A percentile compares a stretch with the other conserved stretches of the same genome.
Conservation (phyloP, 2,797 vertebrate species). For the Limosa lapponica region DNA sequence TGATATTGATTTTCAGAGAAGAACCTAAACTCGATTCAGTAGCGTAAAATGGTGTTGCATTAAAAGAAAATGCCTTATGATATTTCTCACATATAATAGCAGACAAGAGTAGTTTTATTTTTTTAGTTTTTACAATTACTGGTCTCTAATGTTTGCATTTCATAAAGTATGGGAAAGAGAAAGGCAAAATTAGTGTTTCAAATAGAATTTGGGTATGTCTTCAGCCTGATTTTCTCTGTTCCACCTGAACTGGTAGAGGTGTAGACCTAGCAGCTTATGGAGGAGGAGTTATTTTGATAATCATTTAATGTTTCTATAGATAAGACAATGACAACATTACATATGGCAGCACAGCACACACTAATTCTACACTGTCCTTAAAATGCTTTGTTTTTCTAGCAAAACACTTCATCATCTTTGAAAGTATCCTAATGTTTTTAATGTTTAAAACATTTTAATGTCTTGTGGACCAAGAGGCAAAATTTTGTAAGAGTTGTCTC, state of each 20-base stretch:
- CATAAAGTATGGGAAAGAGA: background rate
- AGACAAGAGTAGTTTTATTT: accelerated
- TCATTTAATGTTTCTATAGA: background rate
- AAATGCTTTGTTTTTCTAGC: background rate
- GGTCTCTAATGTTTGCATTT: background rate
- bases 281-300: background rate
- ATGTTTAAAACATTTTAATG: background rate
- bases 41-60: background rate
- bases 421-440: background rate
- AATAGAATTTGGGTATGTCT: background rate
- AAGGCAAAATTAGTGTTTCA: background rate
- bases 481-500: background rate
- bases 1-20: background rate
- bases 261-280: background rate
- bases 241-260: background rate
- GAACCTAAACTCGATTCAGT: background rate
- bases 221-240: background rate
- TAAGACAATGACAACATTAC: background rate
- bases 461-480: background rate
- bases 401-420: background rate
- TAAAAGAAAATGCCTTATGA: background rate
- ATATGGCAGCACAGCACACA: background rate
- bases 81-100: background rate
- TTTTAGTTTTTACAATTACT: background rate
- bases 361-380: background rate